These are phyloP conservation scores for Drosophila buzzatii DNA, from an alignment of 2,888 invertebrate genomes.

Conservation along the genomic window DNA sequence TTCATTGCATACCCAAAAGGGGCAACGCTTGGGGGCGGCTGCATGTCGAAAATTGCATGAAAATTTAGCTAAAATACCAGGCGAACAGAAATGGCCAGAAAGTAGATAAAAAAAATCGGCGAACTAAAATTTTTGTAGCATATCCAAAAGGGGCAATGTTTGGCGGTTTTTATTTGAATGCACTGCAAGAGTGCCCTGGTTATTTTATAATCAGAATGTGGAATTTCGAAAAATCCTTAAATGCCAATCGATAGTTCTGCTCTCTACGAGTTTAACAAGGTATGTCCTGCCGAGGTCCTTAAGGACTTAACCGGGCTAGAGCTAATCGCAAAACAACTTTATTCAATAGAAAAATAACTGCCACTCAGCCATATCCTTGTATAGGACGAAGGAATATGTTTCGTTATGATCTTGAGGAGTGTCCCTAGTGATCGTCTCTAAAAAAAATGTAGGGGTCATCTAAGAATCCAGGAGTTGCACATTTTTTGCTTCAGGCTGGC, in stretches of 20 bases:
- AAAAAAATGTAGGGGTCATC: not conserved
- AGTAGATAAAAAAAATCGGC: not conserved
- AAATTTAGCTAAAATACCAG: not conserved
- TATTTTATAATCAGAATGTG: not conserved
- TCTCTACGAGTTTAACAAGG: not conserved
- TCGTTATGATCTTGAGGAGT: not conserved
- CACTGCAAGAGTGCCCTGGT: not conserved
- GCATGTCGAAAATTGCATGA: not conserved
- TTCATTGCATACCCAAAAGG: no score
- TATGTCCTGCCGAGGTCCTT: not conserved
- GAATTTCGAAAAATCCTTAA: not conserved
- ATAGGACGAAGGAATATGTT: not conserved
- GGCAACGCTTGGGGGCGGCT: no score
- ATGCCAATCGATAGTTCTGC: not conserved
- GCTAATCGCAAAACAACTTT: not conserved
- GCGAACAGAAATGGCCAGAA: slow-evolving; percentile 3
- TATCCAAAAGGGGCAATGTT: not conserved
- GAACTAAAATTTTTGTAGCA: not conserved
- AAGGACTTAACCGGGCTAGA: not conserved
- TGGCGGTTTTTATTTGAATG: slow-evolving; percentile 1
- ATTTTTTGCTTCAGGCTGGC: not conserved
- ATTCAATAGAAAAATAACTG: not conserved
- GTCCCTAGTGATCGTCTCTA: not conserved
- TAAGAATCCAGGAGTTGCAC: not conserved
- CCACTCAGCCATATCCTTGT: not conserved